Conservation (phyloP, 2,797 vertebrate species). For the Hydrocynus forskahlii region DNA sequence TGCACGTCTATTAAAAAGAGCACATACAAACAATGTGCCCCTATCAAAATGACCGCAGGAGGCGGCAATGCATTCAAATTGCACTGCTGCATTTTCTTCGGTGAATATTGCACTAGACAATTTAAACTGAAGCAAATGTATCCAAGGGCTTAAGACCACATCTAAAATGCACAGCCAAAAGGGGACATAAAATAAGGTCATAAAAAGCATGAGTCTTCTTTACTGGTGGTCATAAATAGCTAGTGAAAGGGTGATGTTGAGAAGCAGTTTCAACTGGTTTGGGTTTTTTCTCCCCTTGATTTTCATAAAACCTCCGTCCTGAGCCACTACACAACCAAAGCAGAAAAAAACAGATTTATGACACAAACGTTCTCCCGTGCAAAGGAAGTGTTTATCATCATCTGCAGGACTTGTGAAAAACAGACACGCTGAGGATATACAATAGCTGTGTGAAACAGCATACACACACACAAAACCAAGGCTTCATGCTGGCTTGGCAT, state of each 20-base stretch:
- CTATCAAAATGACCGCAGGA: conserved; percentile 41
- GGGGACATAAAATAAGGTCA: conserved; percentile 59
- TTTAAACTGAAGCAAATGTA: conserved; percentile 58
- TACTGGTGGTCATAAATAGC: conserved; percentile 67
- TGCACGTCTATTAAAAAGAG: background rate
- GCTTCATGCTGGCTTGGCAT: conserved; percentile 43
- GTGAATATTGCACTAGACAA: conserved; percentile 56
- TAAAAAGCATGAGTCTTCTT: conserved; percentile 63
- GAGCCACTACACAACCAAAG: conserved; percentile 49
- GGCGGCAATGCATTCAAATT: conserved; percentile 4
- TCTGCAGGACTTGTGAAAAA: conserved; percentile 51
- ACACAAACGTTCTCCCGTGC: conserved; percentile 19
- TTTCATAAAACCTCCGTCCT: conserved; percentile 57
- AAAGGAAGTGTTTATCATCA: conserved; percentile 54
- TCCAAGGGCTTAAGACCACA: conserved; percentile 55
- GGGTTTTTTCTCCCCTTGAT: conserved; percentile 35
- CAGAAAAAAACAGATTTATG: conserved; percentile 63
- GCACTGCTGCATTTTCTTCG: background rate
- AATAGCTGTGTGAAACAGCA: conserved; percentile 39
- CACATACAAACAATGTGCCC: background rate
- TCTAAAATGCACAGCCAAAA: conserved; percentile 60
- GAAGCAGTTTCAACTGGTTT: conserved; percentile 52
- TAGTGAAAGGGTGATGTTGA: conserved; percentile 39
- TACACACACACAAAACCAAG: conserved; percentile 29
- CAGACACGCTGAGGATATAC: conserved; percentile 29